phyloP scores from a whole-genome alignment of 2,113 vertebrate genomes.

The Sakesphorus luctuosus region DNA sequence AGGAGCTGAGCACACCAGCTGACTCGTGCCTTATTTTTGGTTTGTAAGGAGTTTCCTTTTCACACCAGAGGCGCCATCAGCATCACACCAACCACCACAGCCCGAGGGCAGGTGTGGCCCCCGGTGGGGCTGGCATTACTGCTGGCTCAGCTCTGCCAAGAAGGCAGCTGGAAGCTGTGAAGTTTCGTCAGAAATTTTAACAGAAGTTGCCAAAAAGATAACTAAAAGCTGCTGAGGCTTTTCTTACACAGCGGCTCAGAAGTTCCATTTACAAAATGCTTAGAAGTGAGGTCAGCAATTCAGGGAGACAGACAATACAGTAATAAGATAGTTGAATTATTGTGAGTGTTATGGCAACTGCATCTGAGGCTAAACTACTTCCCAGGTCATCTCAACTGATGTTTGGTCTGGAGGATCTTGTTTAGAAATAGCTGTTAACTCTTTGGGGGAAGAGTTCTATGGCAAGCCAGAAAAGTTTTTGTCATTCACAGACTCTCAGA shows the following conservation, averaged over 20 bases:
- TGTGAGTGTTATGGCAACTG: neutral
- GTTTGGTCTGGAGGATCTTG: neutral
- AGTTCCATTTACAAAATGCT: neutral
- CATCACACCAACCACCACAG: neutral
- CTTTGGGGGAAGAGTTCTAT: neutral
- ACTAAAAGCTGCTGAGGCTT: neutral
- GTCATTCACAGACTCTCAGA: no score
- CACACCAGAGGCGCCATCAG: neutral
- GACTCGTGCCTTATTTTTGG: neutral
- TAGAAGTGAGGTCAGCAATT: neutral
- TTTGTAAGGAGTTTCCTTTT: neutral
- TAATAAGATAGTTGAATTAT: neutral
- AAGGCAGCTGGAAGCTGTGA: neutral
- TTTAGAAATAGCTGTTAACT: neutral
- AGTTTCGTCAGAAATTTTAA: neutral
- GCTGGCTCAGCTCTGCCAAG: neutral
- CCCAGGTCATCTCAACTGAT: neutral
- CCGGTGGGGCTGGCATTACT: neutral
- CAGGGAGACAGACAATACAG: neutral
- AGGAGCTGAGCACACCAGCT: neutral
- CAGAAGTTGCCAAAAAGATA: neutral
- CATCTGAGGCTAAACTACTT: neutral
- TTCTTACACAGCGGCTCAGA: neutral
- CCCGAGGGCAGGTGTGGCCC: neutral
- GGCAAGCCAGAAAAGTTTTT: neutral